phyloP scores from a whole-genome alignment of 2,797 vertebrate species.

The Enteromius viviparus region DNA sequence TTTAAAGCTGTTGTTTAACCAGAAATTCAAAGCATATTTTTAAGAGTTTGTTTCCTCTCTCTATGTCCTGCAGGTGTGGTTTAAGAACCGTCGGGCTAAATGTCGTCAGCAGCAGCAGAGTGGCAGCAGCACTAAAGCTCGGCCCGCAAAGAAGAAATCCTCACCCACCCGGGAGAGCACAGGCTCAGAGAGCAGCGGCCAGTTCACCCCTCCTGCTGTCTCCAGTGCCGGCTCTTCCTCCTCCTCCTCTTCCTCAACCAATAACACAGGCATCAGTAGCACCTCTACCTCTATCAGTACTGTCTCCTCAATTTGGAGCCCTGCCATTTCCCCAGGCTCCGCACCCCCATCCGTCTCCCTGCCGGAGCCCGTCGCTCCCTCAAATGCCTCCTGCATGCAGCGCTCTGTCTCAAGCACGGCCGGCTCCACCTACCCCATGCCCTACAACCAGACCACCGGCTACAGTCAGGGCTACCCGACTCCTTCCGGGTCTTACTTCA shows the following conservation, averaged over 20 bases:
- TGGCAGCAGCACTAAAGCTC: conserved; percentile 82
- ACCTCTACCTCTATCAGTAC: conserved; percentile 82
- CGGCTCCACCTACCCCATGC: conserved; percentile 88
- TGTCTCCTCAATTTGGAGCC: conserved; percentile 97
- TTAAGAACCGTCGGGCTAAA: conserved; percentile 97
- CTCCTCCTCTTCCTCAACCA: conserved; percentile 83
- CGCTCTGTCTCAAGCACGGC: conserved; percentile 84
- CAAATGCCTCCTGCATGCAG: conserved; percentile 93
- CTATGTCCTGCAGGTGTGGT: conserved; percentile 88
- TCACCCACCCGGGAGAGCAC: conserved; percentile 95
- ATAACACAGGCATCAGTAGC: conserved; percentile 78
- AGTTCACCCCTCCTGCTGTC: conserved; percentile 93
- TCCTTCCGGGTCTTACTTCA: conserved; percentile 93
- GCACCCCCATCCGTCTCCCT: conserved; percentile 81
- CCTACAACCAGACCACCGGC: conserved; percentile 91
- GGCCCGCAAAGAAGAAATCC: conserved; percentile 94
- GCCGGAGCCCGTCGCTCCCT: conserved; percentile 83
- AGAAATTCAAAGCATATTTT: background rate
- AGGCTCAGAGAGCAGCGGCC: conserved; percentile 94
- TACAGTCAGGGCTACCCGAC: conserved; percentile 92
- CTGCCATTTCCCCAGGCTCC: conserved; percentile 91
- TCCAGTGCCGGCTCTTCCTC: conserved; percentile 92
- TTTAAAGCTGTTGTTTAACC: background rate
- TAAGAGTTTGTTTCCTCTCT: background rate
- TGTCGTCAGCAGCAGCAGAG: conserved; percentile 94